These are phyloP conservation scores for Polypterus senegalus DNA, from an alignment of 2,113 vertebrate genomes.

Conservation along the genomic window DNA sequence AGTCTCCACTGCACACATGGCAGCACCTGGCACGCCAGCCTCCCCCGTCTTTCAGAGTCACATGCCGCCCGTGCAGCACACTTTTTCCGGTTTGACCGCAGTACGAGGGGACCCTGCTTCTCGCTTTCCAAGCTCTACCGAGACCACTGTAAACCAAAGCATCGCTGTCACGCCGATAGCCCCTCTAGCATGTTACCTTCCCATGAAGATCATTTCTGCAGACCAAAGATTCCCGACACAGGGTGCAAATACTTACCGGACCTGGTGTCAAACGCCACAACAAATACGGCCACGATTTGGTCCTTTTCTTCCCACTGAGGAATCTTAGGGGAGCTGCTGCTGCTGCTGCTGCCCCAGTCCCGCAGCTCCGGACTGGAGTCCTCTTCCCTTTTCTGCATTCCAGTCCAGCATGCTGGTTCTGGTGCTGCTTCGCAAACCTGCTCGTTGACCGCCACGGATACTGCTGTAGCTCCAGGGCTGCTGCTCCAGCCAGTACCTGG, in stretches of 20 bases:
- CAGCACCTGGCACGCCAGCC: too few species aligned
- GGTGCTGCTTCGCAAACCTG: conserved; percentile 22
- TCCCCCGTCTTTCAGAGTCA: too few species aligned
- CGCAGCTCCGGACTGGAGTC: conserved; percentile 29
- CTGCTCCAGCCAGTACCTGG: conserved; percentile 31
- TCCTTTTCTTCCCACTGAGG: conserved; percentile 76
- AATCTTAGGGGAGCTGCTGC: conserved; percentile 32
- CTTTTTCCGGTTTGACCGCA: too few species aligned
- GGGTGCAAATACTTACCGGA: conserved; percentile 55
- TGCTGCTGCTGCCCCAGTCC: conserved; percentile 22
- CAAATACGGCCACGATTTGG: conserved; percentile 85
- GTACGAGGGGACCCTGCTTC: too few species aligned
- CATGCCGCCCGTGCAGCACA: too few species aligned
- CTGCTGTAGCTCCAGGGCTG: conserved; percentile 25
- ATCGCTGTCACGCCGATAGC: too few species aligned
- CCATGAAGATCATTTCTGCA: too few species aligned
- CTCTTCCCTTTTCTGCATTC: conserved; percentile 23
- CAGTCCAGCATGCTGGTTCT: conserved; percentile 24
- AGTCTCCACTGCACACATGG: too few species aligned
- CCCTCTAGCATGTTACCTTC: too few species aligned
- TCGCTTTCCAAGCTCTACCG: too few species aligned
- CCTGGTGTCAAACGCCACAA: conserved; percentile 87
- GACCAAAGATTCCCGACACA: too few species aligned
- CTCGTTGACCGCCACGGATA: conserved; percentile 32
- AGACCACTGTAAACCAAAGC: too few species aligned